Evolutionary conservation across 35 echinoderm and acorn worm genomes (phyloP).

Genomic region (Diadema setosum): DNA sequence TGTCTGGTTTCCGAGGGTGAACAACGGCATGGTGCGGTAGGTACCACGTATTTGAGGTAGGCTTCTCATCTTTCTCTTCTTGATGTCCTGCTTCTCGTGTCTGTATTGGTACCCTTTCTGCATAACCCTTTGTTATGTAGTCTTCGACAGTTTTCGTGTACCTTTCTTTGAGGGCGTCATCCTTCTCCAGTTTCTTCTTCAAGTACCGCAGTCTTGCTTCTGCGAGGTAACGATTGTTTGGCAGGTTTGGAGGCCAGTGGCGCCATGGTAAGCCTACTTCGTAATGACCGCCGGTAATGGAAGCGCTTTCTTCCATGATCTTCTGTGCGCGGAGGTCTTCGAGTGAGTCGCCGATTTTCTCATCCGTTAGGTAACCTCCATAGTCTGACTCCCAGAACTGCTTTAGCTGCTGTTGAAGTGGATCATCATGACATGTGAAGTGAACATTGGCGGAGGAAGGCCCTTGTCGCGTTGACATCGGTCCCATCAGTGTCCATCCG

Average conservation of each 20-base stretch:
- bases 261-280: conserved; percentile 45
- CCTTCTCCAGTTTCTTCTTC: conserved; percentile 24
- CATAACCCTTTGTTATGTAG: conserved; percentile 51
- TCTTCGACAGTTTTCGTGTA: conserved; percentile 28
- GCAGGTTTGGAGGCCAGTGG: background rate
- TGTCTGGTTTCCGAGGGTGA: conserved; percentile 56
- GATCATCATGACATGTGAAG: background rate
- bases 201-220: conserved; percentile 22
- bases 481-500: conserved; percentile 28
- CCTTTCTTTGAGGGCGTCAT: conserved; percentile 14
- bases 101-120: conserved; percentile 5
- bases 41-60: conserved; percentile 9
- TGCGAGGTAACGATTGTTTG: conserved; percentile 33
- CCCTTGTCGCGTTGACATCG: background rate
- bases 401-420: background rate
- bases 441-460: background rate
- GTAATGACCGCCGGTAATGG: conserved; percentile 17
- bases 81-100: background rate
- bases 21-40: conserved; percentile 63
- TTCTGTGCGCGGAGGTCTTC: background rate
- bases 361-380: background rate
- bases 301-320: conserved; percentile 45
- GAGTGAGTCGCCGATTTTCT: background rate
- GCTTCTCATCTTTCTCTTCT: background rate
- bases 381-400: conserved; percentile 1